Evolutionary conservation across 2,113 vertebrate genomes (phyloP).

Genomic region (Salvator merianae): DNA sequence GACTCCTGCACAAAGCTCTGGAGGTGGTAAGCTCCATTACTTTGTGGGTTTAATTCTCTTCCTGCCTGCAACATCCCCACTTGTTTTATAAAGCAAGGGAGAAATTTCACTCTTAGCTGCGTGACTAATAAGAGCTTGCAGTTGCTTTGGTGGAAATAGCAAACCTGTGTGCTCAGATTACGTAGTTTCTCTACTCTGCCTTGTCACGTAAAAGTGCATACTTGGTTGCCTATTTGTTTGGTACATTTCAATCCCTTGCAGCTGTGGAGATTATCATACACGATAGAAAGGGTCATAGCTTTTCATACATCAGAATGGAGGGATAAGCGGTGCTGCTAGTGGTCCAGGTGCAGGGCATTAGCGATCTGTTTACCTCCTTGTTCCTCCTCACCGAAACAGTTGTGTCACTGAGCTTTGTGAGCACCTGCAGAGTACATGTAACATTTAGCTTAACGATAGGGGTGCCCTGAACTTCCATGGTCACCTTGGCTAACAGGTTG

Average conservation of each 20-base stretch:
- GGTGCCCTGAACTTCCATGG: background rate
- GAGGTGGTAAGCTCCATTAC: constrained; percentile 3
- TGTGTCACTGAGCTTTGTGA: background rate
- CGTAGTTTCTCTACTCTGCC: rapidly evolving
- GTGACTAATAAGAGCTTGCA: rapidly evolving
- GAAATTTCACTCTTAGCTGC: background rate
- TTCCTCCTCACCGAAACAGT: background rate
- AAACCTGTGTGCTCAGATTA: background rate
- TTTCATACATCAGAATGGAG: background rate
- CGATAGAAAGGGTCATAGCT: background rate
- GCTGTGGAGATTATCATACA: background rate
- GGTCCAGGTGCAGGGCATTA: background rate
- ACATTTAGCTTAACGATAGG: rapidly evolving
- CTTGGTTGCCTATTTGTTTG: background rate
- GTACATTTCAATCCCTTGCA: background rate
- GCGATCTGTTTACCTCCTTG: background rate
- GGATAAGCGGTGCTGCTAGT: background rate
- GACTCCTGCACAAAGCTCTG: background rate
- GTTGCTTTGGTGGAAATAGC: background rate
- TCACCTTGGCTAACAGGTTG: background rate
- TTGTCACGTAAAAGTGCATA: background rate
- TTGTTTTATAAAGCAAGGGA: background rate
- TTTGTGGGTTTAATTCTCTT: background rate
- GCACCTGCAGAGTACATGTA: background rate
- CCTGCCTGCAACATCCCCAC: rapidly evolving